These are phyloP conservation scores for Pangasius sanitwongsei DNA, from an alignment of 2,797 vertebrate genomes.

Conservation along the genomic window DNA sequence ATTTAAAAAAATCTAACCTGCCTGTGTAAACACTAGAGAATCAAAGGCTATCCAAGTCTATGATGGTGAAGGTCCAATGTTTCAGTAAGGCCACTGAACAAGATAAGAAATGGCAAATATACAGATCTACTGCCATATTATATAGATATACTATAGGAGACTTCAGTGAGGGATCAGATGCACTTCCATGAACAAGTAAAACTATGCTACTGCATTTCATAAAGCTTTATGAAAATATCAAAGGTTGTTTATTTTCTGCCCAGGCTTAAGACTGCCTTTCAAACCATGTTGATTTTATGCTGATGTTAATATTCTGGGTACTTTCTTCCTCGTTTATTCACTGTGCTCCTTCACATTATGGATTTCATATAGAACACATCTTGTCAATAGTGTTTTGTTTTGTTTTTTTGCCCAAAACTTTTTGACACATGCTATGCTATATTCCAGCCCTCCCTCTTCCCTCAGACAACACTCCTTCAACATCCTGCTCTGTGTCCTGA, in stretches of 20 bases:
- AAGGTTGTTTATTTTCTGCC: slow-evolving; percentile 24
- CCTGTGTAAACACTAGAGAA: slow-evolving; percentile 51
- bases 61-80: slow-evolving; percentile 34
- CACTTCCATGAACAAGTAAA: slow-evolving; percentile 30
- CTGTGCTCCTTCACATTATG: slow-evolving; percentile 22
- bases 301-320: slow-evolving; percentile 30
- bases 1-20: slow-evolving; percentile 19
- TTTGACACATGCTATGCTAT: slow-evolving; percentile 31
- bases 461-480: slow-evolving; percentile 35
- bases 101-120: slow-evolving; percentile 46
- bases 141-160: slow-evolving; percentile 15
- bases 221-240: slow-evolving; percentile 47
- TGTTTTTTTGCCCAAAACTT: slow-evolving; percentile 9
- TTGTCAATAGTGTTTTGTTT: neutral
- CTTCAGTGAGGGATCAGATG: slow-evolving; percentile 36
- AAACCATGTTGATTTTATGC: slow-evolving; percentile 51
- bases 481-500: slow-evolving; percentile 37
- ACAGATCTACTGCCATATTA: slow-evolving; percentile 24
- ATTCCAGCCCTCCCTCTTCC: slow-evolving; percentile 23
- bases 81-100: slow-evolving; percentile 59
- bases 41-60: slow-evolving; percentile 32
- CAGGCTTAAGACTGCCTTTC: slow-evolving; percentile 43
- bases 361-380: slow-evolving; percentile 3
- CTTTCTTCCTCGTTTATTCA: slow-evolving; percentile 2
- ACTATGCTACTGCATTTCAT: slow-evolving; percentile 51